phyloP scores from a whole-genome alignment of 1,140 invertebrate species.

The Trichogramma pretiosum region DNA sequence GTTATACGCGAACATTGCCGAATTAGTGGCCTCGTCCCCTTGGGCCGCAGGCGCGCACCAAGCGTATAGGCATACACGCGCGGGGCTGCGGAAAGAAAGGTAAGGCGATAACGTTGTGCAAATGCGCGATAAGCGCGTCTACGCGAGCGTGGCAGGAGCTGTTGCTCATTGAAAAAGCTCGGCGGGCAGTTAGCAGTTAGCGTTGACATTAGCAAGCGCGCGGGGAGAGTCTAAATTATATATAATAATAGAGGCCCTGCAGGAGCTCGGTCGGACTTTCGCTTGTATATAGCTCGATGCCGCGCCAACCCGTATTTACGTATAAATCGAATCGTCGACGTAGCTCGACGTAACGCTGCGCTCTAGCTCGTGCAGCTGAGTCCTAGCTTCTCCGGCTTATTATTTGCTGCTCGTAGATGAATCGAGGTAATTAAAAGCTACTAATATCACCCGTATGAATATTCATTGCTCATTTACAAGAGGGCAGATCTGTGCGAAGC shows the following conservation, averaged over 20 bases:
- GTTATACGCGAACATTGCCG: no score
- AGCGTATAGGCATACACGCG: not conserved
- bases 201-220: no score
- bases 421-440: slow-evolving; percentile 14
- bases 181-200: no score
- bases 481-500: not conserved
- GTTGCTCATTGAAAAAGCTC: slow-evolving; percentile 7
- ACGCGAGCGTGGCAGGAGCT: not conserved
- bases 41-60: no score
- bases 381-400: no score
- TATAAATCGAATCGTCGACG: slow-evolving; percentile 16
- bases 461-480: slow-evolving; percentile 14
- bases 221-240: no score
- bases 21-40: no score
- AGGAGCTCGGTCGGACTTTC: not conserved
- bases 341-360: no score
- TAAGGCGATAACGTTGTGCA: not conserved
- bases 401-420: no score
- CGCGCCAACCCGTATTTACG: slow-evolving; percentile 1
- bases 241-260: not conserved
- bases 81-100: no score
- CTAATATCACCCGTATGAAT: slow-evolving; percentile 12
- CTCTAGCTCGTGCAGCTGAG: not conserved
- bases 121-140: not conserved
- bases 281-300: not conserved